Base-by-base conservation (phyloP, 2,113 vertebrate species). In the Menura novaehollandiae region DNA sequence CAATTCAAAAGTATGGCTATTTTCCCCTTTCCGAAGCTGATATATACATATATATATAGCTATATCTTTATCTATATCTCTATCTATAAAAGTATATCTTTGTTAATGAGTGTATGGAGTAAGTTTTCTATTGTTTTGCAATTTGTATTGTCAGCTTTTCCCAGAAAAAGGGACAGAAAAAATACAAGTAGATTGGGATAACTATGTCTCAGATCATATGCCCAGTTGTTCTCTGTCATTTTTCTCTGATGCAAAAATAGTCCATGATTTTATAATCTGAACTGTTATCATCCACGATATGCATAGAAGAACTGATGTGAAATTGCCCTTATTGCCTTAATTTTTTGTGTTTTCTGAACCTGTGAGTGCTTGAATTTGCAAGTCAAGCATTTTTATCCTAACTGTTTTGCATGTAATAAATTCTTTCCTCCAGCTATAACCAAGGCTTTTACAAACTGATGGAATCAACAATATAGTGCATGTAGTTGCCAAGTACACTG, bases 391-490 rank as follows among this genome's bases (percentile, higher is more conserved):
- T 92, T 88, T 83, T 80, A 18, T 79, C 21, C 10, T 55, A 49
- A 28, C 44, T 68, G 20, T 47, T 96, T 88, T 87, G n/a, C 67
- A 39, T 73, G 74, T 58, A 88, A 71, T 83, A 64, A 91, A 82
- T 64, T 62, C 39, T 92, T 97, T 89, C 77, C 76, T 92, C 56
- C 62, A 63, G 60, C 77, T 93, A 51, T 73, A 92, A 89, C 27
- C 66, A 69, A 74, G 32, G 71, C 30, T 86, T 72, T 86, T 71
- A 55, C 30, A 80, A 85, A 62, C 37, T 62, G 35, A 33, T 67
- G 44, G 32, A 58, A 73, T 89, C 67, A 75, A 93, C 85, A 80
- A 32, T 60, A 15, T 6, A 53, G 44, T 67, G 23, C 26, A 16
- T 35, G 49, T 33, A 35, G 74, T 43, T 94, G 68, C 68, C 68